A percentile compares a stretch with the other conserved stretches of the same genome.
Evolutionary conservation across 1,140 invertebrate genomes (phyloP).

Genomic region (Andricus grossulariae): DNA sequence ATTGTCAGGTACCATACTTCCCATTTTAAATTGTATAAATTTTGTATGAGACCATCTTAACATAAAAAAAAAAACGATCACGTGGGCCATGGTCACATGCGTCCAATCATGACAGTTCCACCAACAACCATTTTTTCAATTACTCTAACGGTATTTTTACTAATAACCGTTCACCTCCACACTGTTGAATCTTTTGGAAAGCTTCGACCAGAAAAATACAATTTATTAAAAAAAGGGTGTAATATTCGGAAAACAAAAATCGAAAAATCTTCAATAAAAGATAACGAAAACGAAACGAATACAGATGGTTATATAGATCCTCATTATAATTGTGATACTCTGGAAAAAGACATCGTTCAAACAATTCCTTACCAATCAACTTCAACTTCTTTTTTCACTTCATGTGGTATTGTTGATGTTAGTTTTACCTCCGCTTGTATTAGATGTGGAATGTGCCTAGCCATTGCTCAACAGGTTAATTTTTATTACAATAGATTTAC

Average conservation of each 20-base stretch:
- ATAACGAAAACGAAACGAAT: background rate
- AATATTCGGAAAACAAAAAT: background rate
- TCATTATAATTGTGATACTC: slow-evolving; percentile 52
- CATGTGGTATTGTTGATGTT: slow-evolving; percentile 40
- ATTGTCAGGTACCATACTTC: too few species aligned
- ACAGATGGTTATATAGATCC: slow-evolving; percentile 37
- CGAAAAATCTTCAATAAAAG: background rate
- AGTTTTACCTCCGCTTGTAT: slow-evolving; percentile 64
- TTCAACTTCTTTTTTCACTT: slow-evolving; percentile 3
- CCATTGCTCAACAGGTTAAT: slow-evolving; percentile 62
- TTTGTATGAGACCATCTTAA: background rate
- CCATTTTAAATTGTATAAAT: too few species aligned
- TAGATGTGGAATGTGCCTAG: slow-evolving; percentile 63
- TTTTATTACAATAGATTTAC: background rate
- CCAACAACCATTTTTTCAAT: background rate
- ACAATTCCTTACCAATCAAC: slow-evolving; percentile 55
- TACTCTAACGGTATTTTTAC: background rate
- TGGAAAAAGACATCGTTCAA: slow-evolving; percentile 49
- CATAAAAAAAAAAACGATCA: background rate
- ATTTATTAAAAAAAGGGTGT: background rate
- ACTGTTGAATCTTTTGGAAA: background rate
- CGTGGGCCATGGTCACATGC: too few species aligned
- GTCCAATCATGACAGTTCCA: background rate
- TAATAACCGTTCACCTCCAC: background rate
- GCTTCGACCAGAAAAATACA: background rate